Evolutionary conservation across 1,140 invertebrate species (phyloP).

Genomic region (Tetragonula clypearis): DNA sequence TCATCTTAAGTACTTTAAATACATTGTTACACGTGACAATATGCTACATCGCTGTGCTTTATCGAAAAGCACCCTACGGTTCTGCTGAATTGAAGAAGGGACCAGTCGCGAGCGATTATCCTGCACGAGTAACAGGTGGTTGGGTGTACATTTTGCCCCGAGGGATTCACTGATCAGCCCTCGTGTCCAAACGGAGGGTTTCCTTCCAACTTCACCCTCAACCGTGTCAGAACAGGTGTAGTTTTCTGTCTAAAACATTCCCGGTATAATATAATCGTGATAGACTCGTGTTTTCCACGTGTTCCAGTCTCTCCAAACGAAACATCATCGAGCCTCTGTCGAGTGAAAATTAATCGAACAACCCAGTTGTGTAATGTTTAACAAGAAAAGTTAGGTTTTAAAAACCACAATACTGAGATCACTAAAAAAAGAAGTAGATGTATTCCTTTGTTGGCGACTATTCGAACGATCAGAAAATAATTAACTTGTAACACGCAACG

Average conservation of each 20-base stretch:
- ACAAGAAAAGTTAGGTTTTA: too few species aligned
- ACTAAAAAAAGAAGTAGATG: too few species aligned
- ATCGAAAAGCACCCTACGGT: not conserved
- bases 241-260: not conserved
- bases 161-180: conserved; percentile 57
- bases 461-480: too few species aligned
- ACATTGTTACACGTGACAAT: too few species aligned
- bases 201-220: conserved; percentile 48
- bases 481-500: too few species aligned
- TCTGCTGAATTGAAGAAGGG: not conserved
- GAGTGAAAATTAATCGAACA: too few species aligned
- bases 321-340: not conserved
- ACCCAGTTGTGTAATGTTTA: too few species aligned
- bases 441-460: too few species aligned
- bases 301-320: not conserved
- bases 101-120: conserved; percentile 37
- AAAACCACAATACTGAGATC: too few species aligned
- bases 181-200: conserved; percentile 3
- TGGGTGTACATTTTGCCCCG: conserved; percentile 56
- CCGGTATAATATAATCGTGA: not conserved
- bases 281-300: not conserved
- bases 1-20: too few species aligned
- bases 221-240: conserved; percentile 43
- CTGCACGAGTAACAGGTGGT: conserved; percentile 62
- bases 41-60: too few species aligned